Evolutionary conservation across 2,888 invertebrate species (phyloP), one percentile per base, ranked within the genome.

Genomic region (Polia nebulosa): DNA sequence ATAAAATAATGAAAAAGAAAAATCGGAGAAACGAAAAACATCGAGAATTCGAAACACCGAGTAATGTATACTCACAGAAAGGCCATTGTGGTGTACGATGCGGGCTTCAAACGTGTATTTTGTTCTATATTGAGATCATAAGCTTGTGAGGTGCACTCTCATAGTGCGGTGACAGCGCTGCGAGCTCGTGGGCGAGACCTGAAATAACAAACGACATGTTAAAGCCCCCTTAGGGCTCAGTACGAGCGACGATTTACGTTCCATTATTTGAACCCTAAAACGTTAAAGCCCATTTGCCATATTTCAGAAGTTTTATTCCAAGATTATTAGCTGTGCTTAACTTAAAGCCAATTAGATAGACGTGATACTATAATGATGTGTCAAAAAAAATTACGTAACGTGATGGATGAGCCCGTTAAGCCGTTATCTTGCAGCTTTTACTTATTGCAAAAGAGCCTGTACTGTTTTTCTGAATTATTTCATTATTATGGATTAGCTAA

Each of bases 51-150:
- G 75, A 85, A 88, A 91, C 91, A 93, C 88, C 90, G 85, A 91
- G 75, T 87, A 72, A 89, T 75, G 60, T 73, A 81, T 95, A 95
- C 95, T 95, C 90, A 95, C 95, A 94, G 91, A 87, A 94, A 86
- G 79, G 89, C 88, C 95, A 95, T 95, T 90, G 84, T 89, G 90
- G 85, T 88, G 87, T 83, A 82, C 83, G 76, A 88, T 87, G 83
- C 87, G 88, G 87, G 88, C 91, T 92, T 91, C 89, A 78, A 86
- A 86, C 87, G 80, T 88, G 83, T 87, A 83, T 76, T 82, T 88
- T 86, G 84, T 84, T 89, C 90, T 92, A 91, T 88, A 89, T 89
- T 88, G 87, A 84, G 92, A 92, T 94, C 92, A 94, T 94, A 91
- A 92, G 91, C 90, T 86, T 88, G 88, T 89, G 86, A 88, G 89